Conservation (phyloP, 1,140 invertebrate species). For the Drosophila sulfurigaster region DNA sequence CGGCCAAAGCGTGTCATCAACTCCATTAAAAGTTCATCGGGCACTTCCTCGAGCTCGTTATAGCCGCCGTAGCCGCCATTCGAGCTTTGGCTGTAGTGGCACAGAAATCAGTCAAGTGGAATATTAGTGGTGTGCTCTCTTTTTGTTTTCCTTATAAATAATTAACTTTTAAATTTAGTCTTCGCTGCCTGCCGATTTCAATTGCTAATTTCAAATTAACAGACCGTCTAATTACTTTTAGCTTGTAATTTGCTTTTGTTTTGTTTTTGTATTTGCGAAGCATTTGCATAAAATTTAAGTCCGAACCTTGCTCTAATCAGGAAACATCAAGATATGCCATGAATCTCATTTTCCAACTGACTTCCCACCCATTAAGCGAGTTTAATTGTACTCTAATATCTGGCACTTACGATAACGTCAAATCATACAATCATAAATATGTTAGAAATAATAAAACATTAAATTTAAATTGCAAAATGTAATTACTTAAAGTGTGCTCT, state of each 20-base stretch:
- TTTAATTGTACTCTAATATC: constrained; percentile 34
- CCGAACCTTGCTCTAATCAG: not conserved
- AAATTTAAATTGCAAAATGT: not conserved
- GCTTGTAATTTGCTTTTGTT: constrained; percentile 50
- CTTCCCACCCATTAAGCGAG: constrained; percentile 50
- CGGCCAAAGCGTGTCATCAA: constrained; percentile 87
- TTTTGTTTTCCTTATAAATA: constrained; percentile 30
- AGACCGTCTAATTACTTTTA: constrained; percentile 60
- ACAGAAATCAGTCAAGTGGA: constrained; percentile 59
- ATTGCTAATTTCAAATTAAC: constrained; percentile 30
- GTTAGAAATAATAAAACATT: not conserved
- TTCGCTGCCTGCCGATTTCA: not conserved
- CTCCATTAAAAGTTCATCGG: constrained; percentile 87
- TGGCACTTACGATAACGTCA: not conserved
- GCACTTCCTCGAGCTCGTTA: constrained; percentile 76
- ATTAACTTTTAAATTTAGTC: constrained; percentile 30
- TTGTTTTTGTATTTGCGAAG: not conserved
- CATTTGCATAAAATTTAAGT: constrained; percentile 71
- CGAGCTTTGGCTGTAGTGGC: constrained; percentile 49
- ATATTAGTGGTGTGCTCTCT: constrained; percentile 56
- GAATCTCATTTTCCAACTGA: constrained; percentile 68
- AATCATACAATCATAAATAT: not conserved
- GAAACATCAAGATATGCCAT: constrained; percentile 42
- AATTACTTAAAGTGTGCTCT: constrained; percentile 30
- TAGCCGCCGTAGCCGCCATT: constrained; percentile 68